These are phyloP conservation scores for Actinia equina DNA, from an alignment of 64 coral and sea anemone species.

Conservation along the genomic window DNA sequence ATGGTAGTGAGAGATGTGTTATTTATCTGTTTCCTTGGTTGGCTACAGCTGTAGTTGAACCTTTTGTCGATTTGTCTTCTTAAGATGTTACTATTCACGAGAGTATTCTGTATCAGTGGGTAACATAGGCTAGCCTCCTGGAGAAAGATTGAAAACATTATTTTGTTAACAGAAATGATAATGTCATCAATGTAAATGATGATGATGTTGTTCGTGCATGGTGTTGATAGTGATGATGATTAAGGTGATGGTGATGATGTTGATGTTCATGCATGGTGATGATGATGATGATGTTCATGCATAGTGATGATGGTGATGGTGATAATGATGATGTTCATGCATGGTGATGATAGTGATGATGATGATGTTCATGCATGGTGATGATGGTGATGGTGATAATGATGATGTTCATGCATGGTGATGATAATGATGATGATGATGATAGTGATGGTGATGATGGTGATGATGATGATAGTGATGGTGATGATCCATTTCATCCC, in stretches of 20 bases:
- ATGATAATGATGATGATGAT: not conserved
- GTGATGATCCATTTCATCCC: not conserved
- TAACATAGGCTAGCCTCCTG: not conserved
- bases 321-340: no score
- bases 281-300: no score
- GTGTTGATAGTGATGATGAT: no score
- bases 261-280: no score
- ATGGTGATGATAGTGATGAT: no score
- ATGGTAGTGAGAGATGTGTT: not conserved
- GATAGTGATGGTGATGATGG: not conserved
- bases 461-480: not conserved
- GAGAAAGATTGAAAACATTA: not conserved
- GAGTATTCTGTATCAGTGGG: not conserved
- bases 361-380: no score
- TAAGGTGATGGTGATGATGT: no score
- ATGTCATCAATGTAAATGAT: no score
- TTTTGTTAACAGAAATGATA: not conserved
- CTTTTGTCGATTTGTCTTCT: not conserved
- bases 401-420: no score
- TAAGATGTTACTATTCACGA: not conserved
- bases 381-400: no score
- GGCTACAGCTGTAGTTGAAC: not conserved
- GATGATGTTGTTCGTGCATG: no score
- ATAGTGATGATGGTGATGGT: no score
- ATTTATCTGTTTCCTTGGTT: not conserved